Percentiles rank a stretch among this genome's conserved stretches.
phyloP scores from a whole-genome alignment of 2,113 vertebrate genomes.

The Malurus alboscapulatus region DNA sequence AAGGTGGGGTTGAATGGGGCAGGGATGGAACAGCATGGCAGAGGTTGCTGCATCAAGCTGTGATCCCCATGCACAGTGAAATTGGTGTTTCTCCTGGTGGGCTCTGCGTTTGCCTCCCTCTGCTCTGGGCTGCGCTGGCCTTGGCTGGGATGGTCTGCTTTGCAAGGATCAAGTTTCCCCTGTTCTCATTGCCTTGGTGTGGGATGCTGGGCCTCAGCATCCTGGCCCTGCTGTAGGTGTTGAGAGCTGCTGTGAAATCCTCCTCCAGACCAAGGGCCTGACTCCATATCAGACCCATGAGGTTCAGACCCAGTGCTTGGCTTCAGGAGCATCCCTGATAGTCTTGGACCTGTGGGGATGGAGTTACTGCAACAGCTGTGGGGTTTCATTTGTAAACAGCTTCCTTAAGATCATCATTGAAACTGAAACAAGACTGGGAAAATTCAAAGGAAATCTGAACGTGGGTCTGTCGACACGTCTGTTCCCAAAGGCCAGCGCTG shows the following conservation, averaged over 20 bases:
- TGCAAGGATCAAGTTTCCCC: neutral
- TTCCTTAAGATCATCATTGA: neutral
- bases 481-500: neutral
- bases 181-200: fast-evolving
- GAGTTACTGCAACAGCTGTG: neutral
- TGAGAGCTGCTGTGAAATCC: neutral
- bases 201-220: neutral
- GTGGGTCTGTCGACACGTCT: neutral
- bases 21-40: neutral
- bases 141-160: neutral
- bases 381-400: neutral
- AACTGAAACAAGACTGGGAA: constrained; percentile 46
- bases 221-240: neutral
- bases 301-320: neutral
- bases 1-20: neutral
- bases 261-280: neutral
- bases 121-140: neutral
- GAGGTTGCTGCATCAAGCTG: neutral
- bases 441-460: constrained; percentile 40
- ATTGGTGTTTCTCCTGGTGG: neutral
- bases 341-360: neutral
- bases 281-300: neutral
- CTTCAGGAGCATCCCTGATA: neutral
- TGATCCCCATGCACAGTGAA: neutral
- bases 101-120: neutral